Conservation (phyloP, 1,140 invertebrate species). For the Drosophila tristis region DNA sequence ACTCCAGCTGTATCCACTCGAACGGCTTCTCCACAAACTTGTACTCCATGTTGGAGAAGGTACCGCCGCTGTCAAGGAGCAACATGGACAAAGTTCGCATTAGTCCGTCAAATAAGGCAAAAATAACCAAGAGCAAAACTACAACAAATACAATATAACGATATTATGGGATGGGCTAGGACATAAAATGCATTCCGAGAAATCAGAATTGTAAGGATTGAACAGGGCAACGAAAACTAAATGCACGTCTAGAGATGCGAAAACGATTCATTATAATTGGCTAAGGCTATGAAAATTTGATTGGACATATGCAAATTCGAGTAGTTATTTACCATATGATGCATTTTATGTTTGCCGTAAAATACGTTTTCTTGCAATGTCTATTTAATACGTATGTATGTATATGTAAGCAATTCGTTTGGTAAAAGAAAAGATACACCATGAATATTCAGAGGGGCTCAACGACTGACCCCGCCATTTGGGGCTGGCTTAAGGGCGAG, state of each 20-base stretch:
- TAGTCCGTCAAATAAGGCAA: not conserved
- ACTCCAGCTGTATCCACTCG: slow-evolving; percentile 77
- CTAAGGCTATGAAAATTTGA: slow-evolving; percentile 42
- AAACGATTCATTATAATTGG: not conserved
- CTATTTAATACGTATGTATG: slow-evolving; percentile 46
- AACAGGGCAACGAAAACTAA: slow-evolving; percentile 31
- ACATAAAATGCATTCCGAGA: slow-evolving; percentile 56
- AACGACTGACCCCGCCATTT: slow-evolving; percentile 18
- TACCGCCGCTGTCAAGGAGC: slow-evolving; percentile 57
- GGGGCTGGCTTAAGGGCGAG: not conserved
- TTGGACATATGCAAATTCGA: not conserved
- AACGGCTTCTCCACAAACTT: slow-evolving; percentile 77
- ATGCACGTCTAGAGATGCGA: slow-evolving; percentile 1
- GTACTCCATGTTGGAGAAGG: slow-evolving; percentile 69
- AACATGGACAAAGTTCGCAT: slow-evolving; percentile 3
- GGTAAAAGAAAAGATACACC: slow-evolving; percentile 69
- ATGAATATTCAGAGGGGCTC: slow-evolving; percentile 23
- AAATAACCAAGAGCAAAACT: slow-evolving; percentile 12
- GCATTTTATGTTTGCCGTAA: slow-evolving; percentile 84
- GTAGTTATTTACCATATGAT: slow-evolving; percentile 78
- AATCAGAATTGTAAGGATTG: slow-evolving; percentile 29
- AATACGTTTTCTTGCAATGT: slow-evolving; percentile 84
- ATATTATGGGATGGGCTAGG: slow-evolving; percentile 32
- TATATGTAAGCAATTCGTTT: slow-evolving; percentile 52
- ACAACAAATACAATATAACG: slow-evolving; percentile 39